Base-by-base conservation (phyloP, 1,140 invertebrate genomes). In the Nasonia vitripennis region DNA sequence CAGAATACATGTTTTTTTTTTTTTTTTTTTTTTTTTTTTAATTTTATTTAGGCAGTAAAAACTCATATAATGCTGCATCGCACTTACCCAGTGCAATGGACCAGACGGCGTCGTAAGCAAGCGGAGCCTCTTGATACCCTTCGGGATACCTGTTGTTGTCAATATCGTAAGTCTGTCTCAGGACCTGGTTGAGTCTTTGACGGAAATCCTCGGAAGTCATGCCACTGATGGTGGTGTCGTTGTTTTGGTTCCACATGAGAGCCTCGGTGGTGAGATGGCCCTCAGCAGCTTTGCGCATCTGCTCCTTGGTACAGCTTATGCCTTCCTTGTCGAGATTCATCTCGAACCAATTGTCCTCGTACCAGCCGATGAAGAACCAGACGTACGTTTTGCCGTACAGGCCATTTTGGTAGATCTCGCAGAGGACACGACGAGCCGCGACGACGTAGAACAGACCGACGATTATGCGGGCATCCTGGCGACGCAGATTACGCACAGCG, bases 361-460 rank as follows among this genome's bases (percentile, higher is more conserved):
- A 99, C 99, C 99, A 99, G 70, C 97, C 99, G 89, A 99, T 99
- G 92, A 99, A 99, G 92, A 99, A 99, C 99, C 99, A 99, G 0
- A 99, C 99, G 94, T 99, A 98, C 62, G 97, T 97, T 89, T 98
- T 97, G 3, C 99, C 99, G 91, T 98, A 99, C 1, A 99, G 94
- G 75, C 97, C 96, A 87, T 99, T 97, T 89, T 98, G 98, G 93
- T 98, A 99, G 88, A 99, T 96, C 94, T 99, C 98, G 93, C 99
- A 99, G 4, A 99, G 95, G 0, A 99, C 99, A 83, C 97, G 94
- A 62, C 99, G 94, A 0, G 99, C 99, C 45, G 98, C 98, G 0
- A 98, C 98, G 17, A 98, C 98, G 93, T 99, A 99, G 94, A 99
- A 99, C 17, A 99, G 94, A 3, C 99, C 99, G 17, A 99, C 98